phyloP scores from a whole-genome alignment of 2,888 invertebrate species.

The Drosophila planitibia region DNA sequence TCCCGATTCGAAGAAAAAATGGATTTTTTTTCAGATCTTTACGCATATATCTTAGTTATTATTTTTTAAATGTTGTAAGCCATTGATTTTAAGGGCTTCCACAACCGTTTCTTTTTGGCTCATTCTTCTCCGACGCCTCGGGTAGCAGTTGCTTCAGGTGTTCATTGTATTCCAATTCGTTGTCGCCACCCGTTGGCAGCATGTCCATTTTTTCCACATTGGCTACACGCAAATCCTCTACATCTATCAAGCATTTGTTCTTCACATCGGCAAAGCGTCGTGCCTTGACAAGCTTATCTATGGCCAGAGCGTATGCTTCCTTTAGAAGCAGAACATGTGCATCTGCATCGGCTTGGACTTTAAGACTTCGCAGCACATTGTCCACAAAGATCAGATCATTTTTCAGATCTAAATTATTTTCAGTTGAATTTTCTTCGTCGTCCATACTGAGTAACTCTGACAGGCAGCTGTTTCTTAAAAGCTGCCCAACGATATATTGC shows the following conservation, averaged over 20 bases:
- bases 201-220: neutral
- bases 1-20: neutral
- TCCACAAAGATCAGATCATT: constrained; percentile 27
- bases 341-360: neutral
- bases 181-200: too few species aligned
- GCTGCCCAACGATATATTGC: neutral
- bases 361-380: neutral
- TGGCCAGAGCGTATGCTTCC: constrained; percentile 25
- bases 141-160: too few species aligned
- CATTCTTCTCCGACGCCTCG: too few species aligned
- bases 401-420: constrained; percentile 5
- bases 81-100: neutral
- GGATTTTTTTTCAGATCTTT: neutral
- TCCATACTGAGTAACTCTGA: constrained; percentile 9
- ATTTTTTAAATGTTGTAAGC: neutral
- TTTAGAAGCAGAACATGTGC: constrained; percentile 11
- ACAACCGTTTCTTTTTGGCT: too few species aligned
- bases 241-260: constrained; percentile 22
- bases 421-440: neutral
- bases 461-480: neutral
- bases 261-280: constrained; percentile 27
- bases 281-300: constrained; percentile 9
- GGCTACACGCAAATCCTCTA: constrained; percentile 17
- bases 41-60: neutral
- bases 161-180: too few species aligned